These are phyloP conservation scores for Panopea generosa DNA, from an alignment of 2,888 invertebrate species.

Conservation along the genomic window DNA sequence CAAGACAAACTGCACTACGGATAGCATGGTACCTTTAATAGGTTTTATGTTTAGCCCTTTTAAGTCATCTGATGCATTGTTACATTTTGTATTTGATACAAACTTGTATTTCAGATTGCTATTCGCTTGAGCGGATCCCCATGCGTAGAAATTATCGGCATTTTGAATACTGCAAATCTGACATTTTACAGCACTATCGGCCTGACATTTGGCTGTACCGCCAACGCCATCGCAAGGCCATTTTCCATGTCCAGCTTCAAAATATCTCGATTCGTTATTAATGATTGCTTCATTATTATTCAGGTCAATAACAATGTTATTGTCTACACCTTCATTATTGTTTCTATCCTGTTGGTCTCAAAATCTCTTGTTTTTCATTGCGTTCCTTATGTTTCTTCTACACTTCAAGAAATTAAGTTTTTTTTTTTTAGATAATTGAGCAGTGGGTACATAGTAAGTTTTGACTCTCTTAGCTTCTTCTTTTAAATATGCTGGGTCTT, in stretches of 20 bases:
- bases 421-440: no score
- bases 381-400: no score
- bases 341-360: no score
- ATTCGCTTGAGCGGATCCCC: not conserved
- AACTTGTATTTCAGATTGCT: not conserved
- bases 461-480: no score
- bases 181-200: not conserved
- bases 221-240: constrained; percentile 1
- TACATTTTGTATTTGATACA: constrained; percentile 12
- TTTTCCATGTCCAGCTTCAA: not conserved
- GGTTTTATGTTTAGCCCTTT: constrained; percentile 2
- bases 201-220: not conserved
- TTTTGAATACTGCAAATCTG: not conserved
- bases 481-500: no score
- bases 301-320: no score
- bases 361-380: no score
- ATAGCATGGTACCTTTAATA: constrained; percentile 29
- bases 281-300: no score
- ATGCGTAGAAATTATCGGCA: not conserved
- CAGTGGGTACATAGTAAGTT: no score
- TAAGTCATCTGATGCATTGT: constrained; percentile 1
- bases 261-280: not conserved
- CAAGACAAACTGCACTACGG: constrained; percentile 11
- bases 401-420: no score
- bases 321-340: no score